Conservation (phyloP, 2,888 invertebrate genomes). For the Caenorhabditis angaria region DNA sequence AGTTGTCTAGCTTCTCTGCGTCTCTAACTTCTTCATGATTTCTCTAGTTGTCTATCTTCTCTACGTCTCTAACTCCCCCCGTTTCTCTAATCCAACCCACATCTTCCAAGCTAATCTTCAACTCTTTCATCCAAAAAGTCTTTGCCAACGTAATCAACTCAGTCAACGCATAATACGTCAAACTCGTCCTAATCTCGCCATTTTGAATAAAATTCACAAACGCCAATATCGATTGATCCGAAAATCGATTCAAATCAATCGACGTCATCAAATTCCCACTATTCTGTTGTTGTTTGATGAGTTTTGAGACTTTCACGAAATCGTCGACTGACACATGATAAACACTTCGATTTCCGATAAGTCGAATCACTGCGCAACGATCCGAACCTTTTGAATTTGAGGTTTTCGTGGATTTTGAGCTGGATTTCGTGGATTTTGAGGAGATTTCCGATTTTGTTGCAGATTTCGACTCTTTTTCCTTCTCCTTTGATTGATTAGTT, state of each 20-base stretch:
- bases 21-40: no score
- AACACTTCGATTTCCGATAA: constrained; percentile 37
- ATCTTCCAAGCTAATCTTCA: constrained; percentile 31
- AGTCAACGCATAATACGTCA: constrained; percentile 38
- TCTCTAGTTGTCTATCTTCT: no score
- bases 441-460: background rate
- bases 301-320: constrained; percentile 26
- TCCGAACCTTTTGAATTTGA: constrained; percentile 9
- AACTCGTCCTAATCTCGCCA: constrained; percentile 21
- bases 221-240: constrained; percentile 40
- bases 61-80: no score
- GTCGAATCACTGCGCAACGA: constrained; percentile 17
- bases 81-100: no score
- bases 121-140: constrained; percentile 38
- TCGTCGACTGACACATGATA: constrained; percentile 39
- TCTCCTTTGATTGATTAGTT: background rate
- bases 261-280: constrained; percentile 30
- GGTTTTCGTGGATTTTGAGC: background rate
- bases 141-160: constrained; percentile 35
- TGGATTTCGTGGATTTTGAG: background rate
- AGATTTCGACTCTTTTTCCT: background rate
- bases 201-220: constrained; percentile 37
- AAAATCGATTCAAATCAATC: constrained; percentile 34
- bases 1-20: no score
- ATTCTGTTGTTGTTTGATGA: constrained; percentile 35